Conservation (phyloP, 2,797 vertebrate species). For the Cetoscarus ocellatus region DNA sequence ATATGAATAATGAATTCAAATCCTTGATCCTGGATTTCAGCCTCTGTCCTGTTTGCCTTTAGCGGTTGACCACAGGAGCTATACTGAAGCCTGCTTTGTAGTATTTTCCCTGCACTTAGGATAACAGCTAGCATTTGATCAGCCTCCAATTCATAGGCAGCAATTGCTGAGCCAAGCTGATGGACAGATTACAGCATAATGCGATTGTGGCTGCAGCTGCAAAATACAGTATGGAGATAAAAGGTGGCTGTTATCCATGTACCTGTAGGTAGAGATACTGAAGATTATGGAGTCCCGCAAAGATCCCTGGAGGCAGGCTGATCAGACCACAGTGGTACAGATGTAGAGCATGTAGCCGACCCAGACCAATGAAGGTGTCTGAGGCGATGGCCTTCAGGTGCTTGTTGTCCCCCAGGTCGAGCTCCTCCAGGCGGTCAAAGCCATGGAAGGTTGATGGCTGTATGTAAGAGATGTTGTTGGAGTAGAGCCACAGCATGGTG, state of each 20-base stretch:
- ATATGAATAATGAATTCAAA: conserved; percentile 30
- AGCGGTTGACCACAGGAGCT: conserved; percentile 26
- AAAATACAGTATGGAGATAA: conserved; percentile 51
- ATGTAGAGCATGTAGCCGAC: conserved; percentile 93
- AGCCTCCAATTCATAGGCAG: conserved; percentile 51
- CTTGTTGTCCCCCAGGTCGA: conserved; percentile 96
- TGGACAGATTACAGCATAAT: conserved; percentile 65
- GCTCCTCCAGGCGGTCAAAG: conserved; percentile 94
- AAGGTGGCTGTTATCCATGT: conserved; percentile 39
- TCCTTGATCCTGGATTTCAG: neutral
- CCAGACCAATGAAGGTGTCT: conserved; percentile 94
- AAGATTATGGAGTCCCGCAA: conserved; percentile 92
- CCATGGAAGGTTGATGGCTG: conserved; percentile 94
- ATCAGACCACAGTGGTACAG: conserved; percentile 95
- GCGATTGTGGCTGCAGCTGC: conserved; percentile 59
- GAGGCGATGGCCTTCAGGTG: conserved; percentile 90
- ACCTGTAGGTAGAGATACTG: conserved; percentile 98
- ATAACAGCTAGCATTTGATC: conserved; percentile 59
- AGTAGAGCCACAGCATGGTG: conserved; percentile 97
- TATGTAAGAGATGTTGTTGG: conserved; percentile 98
- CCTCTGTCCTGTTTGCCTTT: conserved; percentile 5
- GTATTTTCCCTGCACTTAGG: conserved; percentile 49
- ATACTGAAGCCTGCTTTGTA: conserved; percentile 18
- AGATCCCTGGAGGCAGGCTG: conserved; percentile 90
- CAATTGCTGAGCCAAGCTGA: conserved; percentile 59